Evolutionary conservation across 2,797 vertebrate species (phyloP), one percentile per base, ranked within the genome.

Genomic region (Etheostoma nigrum): DNA sequence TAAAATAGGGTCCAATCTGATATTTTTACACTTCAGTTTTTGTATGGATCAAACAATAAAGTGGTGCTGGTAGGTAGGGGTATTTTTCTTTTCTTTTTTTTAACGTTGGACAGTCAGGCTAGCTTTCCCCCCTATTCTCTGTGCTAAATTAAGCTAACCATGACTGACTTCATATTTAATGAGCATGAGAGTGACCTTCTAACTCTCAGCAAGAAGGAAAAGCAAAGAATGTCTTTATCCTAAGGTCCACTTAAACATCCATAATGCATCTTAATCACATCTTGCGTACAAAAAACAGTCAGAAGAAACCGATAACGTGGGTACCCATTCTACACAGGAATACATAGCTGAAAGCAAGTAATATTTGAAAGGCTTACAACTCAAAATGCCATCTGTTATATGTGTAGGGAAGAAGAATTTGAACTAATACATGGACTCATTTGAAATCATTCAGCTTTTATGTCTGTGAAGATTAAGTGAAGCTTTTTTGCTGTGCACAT

Each of bases 401-500:
- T 10, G 44, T 44, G 25, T 23, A 49, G 25, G 33, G 8, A 19
- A 16, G 33, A 54, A 15, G 21, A 25, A 23, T 53, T 59, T 30
- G 7, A 67, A 14, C 61, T 6, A 11, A 60, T 54, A 30, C 47
- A 0, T 8, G 12, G 18, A 52, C 25, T 42, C 4, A 40, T 71
- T 60, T 60, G 18, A 69, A 75, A 44, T 12, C 27, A 6, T 45
- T 27, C 30, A 40, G 36, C 16, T 42, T 66, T 19, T 6, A 18
- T 40, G 42, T 51, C 10, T 36, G 21, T 33, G 54, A 63, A 64
- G 48, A 70, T 45, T 2, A 61, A 67, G 14, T 61, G 49, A 45
- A 36, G 18, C 25, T 12, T 59, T 60, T 60, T 36, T 55, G 23
- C 36, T 18, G 11, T 27, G 60, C 21, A 19, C 59, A 53, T 1